A percentile compares a stretch with the other conserved stretches of the same genome.
Conservation (phyloP, 2,888 invertebrate species). For the Adelognathus sp. region DNA sequence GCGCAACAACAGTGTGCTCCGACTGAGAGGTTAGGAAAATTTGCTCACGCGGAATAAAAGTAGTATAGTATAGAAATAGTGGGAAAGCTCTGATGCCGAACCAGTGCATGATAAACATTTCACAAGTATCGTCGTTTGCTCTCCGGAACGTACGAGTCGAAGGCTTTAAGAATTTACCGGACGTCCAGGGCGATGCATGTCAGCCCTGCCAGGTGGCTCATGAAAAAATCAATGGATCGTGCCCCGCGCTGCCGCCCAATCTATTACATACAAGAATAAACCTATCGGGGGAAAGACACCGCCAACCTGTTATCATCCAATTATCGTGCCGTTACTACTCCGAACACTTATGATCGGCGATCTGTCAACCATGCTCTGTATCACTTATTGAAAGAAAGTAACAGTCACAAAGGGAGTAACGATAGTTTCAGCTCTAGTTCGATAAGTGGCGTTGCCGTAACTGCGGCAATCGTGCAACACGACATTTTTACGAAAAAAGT, state of each 20-base stretch:
- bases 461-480: neutral
- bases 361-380: conserved; percentile 15
- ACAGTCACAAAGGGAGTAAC: neutral
- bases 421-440: neutral
- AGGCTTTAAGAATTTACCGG: conserved; percentile 14
- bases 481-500: neutral
- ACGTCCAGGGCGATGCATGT: conserved; percentile 2
- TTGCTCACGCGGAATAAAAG: neutral
- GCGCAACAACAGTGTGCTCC: neutral
- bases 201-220: conserved; percentile 44
- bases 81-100: neutral
- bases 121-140: neutral
- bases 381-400: conserved; percentile 29
- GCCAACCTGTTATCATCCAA: conserved; percentile 41
- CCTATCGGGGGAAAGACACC: neutral
- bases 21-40: neutral
- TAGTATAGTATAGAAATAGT: too few species aligned
- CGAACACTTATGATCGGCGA: neutral
- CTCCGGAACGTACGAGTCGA: neutral
- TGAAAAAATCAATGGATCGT: conserved; percentile 50
- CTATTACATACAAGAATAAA: conserved; percentile 20
- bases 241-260: conserved; percentile 18
- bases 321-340: neutral
- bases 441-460: neutral
- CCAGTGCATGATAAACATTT: neutral